Percentiles rank a stretch among this genome's conserved stretches.
phyloP scores from a whole-genome alignment of 2,797 vertebrate species.

The Scomberomorus guttatus region DNA sequence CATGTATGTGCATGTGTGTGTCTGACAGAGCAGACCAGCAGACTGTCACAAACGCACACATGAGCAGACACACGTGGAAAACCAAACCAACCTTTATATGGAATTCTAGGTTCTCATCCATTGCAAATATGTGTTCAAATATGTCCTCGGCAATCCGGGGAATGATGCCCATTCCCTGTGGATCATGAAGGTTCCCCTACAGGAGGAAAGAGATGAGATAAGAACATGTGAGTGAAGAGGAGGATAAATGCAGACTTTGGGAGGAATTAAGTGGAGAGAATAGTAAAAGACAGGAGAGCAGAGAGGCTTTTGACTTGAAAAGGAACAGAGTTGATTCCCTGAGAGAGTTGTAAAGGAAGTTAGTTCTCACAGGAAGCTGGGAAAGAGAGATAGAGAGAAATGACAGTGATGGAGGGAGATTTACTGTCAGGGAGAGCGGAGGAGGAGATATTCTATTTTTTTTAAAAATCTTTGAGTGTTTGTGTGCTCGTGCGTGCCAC shows the following conservation, averaged over 20 bases:
- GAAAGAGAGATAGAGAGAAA: constrained; percentile 43
- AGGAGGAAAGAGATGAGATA: constrained; percentile 24
- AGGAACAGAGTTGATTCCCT: constrained; percentile 52
- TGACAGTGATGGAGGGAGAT: constrained; percentile 62
- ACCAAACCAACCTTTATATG: constrained; percentile 91
- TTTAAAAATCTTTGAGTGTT: not conserved
- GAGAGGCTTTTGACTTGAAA: constrained; percentile 58
- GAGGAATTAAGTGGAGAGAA: constrained; percentile 44
- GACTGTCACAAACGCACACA: not conserved
- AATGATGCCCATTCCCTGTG: constrained; percentile 95
- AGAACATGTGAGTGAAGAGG: constrained; percentile 28
- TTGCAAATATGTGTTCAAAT: constrained; percentile 96
- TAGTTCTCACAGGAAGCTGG: constrained; percentile 52
- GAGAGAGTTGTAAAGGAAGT: constrained; percentile 61
- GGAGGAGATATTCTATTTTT: constrained; percentile 17
- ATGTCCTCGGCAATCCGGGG: constrained; percentile 95
- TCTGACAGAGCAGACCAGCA: not conserved
- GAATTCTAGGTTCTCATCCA: constrained; percentile 97
- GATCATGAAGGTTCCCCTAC: constrained; percentile 93
- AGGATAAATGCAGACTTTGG: constrained; percentile 36
- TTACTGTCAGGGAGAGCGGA: constrained; percentile 36
- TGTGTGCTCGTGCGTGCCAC: constrained; percentile 23
- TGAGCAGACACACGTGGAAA: constrained; percentile 8
- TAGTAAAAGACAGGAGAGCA: constrained; percentile 36
- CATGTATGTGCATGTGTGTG: not conserved